Percentiles rank a stretch among this genome's conserved stretches.
Conservation (phyloP, 2,797 vertebrate genomes). For the Salmo trutta region DNA sequence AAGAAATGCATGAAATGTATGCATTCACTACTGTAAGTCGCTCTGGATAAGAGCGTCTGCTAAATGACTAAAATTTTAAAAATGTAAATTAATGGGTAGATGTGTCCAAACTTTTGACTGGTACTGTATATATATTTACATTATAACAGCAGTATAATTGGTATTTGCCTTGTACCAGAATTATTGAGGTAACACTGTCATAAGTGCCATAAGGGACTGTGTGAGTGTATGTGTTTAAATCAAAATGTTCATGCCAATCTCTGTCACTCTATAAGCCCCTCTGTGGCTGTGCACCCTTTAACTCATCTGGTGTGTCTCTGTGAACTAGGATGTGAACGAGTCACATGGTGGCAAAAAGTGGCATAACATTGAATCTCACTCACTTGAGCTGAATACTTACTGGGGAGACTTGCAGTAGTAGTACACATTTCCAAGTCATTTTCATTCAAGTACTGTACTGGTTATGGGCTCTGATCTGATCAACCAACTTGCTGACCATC, state of each 20-base stretch:
- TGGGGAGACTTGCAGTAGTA: not conserved
- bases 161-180: not conserved
- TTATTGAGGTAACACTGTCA: not conserved
- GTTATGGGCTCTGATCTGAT: not conserved
- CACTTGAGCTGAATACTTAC: not conserved
- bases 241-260: not conserved
- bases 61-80: no score
- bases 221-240: not conserved
- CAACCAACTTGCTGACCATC: not conserved
- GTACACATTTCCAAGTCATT: not conserved
- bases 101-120: no score
- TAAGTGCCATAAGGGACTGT: not conserved
- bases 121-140: no score
- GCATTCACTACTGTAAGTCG: no score
- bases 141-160: not conserved
- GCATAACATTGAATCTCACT: not conserved
- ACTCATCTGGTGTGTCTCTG: constrained; percentile 1
- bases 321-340: not conserved
- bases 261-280: not conserved
- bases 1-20: no score
- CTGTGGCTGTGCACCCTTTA: not conserved
- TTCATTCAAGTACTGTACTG: not conserved
- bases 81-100: no score
- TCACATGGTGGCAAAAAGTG: not conserved
- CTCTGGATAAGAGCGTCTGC: no score